Base-by-base conservation (phyloP, 2,113 vertebrate genomes). In the Gymnorhina tibicen region DNA sequence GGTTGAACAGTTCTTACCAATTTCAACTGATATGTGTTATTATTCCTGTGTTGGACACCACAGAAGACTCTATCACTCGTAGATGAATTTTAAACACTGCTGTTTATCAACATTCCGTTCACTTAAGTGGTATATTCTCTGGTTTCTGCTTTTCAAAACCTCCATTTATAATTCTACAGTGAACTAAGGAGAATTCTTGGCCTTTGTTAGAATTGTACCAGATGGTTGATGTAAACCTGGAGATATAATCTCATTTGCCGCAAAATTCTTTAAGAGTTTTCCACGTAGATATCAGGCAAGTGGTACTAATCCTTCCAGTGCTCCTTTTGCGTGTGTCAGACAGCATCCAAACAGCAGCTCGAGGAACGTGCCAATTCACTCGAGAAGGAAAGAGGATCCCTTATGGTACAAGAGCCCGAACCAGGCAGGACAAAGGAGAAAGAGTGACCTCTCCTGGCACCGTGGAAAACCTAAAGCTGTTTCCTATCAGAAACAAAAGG, bases 361-460 rank as follows among this genome's bases (percentile, higher is more conserved):
- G 82, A 87, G 79, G 60, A 77, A 78, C 62, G 95, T 77, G 52
- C 42, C 41, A 76, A 39, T 35, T 47, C 13, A 39, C 87, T 76
- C 59, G 9, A 74, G 58, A 47, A 74, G 35, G 6, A 62, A 79
- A 74, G 66, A 55, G 19, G 16, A 55, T 74, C 83, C 60, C 44
- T 62, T 16, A 42, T 10, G 32, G 21, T 22, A 33, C 26, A 24
- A 10, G 7, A 73, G 23, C 33, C n/a, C 16, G 56, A 89, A 52
- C 4, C 7, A 49, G n/a, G 41, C 70, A 82, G 21, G 47, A 97
- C 42, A 75, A 95, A 98, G 96, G 97, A 97, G 97, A 98, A 98
- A 98, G 94, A 95, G 97, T 98, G 98, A 98, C 98, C 98, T 98
- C 98, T 98, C 94, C 98, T 97, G 98, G 98, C 70, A 52, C 94